Evolutionary conservation across 2,113 vertebrate species (phyloP).

Genomic region (Nothobranchius furzeri): DNA sequence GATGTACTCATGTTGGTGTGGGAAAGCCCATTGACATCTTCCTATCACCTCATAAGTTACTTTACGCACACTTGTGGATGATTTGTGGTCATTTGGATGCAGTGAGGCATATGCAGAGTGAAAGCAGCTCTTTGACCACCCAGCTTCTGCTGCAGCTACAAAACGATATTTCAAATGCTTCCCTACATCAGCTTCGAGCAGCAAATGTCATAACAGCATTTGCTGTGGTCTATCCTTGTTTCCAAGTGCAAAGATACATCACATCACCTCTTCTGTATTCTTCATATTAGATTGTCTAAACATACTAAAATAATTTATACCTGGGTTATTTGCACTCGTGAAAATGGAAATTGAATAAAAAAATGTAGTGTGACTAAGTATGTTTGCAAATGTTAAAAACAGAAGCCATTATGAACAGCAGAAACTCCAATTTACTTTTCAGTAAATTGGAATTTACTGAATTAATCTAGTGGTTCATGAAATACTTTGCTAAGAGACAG

Average conservation of each 20-base stretch:
- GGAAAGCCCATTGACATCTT: conserved; percentile 58
- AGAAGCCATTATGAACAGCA: no score
- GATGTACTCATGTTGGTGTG: conserved; percentile 36
- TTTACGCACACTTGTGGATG: conserved; percentile 45
- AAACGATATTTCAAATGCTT: not conserved
- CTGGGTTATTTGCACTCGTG: no score
- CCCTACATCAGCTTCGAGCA: conserved; percentile 29
- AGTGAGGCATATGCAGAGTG: conserved; percentile 42
- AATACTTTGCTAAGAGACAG: no score
- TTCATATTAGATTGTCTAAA: no score
- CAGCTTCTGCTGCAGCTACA: conserved; percentile 6
- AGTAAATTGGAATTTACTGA: no score
- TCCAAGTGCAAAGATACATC: conserved; percentile 13
- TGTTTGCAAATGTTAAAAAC: no score
- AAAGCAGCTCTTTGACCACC: conserved; percentile 46
- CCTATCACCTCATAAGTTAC: conserved; percentile 65
- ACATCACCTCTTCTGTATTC: no score
- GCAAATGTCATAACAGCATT: conserved; percentile 37
- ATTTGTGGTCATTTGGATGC: conserved; percentile 51
- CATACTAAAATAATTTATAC: no score
- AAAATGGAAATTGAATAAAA: no score
- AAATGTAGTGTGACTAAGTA: no score
- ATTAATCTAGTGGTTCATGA: no score
- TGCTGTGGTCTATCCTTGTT: conserved; percentile 50
- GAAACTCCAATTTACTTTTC: no score